These are phyloP conservation scores for Nemapogon koenigi DNA, from an alignment of 2,888 invertebrate species.

Conservation along the genomic window DNA sequence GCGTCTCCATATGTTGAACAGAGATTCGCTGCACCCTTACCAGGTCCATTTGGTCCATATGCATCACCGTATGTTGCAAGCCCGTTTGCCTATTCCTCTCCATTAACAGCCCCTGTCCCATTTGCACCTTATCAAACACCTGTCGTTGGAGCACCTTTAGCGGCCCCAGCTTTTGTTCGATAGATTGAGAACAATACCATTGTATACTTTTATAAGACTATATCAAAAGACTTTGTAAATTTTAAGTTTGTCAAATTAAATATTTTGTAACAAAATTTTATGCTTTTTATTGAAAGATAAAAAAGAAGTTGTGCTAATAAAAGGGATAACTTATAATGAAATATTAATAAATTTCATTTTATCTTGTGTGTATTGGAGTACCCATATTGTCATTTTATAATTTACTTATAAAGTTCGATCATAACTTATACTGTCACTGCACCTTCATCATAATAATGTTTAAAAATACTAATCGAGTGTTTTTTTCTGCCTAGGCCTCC, in stretches of 20 bases:
- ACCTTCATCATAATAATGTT: no score
- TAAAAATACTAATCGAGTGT: no score
- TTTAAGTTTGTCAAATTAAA: constrained; percentile 2
- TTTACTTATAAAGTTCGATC: no score
- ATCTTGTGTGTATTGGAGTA: no score
- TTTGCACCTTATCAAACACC: constrained; percentile 9
- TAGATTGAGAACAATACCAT: constrained; percentile 47
- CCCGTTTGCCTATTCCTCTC: constrained; percentile 24
- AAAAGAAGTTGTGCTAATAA: no score
- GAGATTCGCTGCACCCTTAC: constrained; percentile 13
- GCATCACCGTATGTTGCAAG: constrained; percentile 21
- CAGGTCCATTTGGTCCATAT: constrained; percentile 19
- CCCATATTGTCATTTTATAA: no score
- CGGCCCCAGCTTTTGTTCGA: constrained; percentile 49
- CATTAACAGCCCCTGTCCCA: constrained; percentile 17
- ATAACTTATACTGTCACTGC: no score
- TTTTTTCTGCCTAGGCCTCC: no score
- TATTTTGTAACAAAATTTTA: constrained; percentile 7
- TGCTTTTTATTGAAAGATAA: no score
- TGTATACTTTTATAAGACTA: constrained; percentile 39
- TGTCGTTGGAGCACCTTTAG: constrained; percentile 18
- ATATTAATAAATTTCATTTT: no score
- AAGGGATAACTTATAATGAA: no score
- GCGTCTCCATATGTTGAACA: constrained; percentile 17
- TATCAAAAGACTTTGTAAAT: constrained; percentile 6